These are phyloP conservation scores for Melanotaenia duboulayi DNA, from an alignment of 2,113 vertebrate genomes.

Conservation along the genomic window DNA sequence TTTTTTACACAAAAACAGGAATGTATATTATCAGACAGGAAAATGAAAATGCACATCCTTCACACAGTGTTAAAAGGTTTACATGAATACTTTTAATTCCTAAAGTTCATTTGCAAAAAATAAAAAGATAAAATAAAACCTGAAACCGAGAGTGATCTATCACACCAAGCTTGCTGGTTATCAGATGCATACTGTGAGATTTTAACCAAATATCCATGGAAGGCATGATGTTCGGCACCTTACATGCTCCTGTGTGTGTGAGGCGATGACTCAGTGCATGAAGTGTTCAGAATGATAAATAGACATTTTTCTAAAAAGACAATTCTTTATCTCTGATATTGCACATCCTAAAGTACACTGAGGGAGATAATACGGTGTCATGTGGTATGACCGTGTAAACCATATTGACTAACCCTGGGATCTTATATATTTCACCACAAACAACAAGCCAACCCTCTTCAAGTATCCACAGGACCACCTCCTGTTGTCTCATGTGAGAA, in stretches of 20 bases:
- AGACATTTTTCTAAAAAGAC: conserved; percentile 53
- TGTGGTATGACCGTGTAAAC: conserved; percentile 75
- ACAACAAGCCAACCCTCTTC: conserved; percentile 39
- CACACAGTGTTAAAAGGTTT: conserved; percentile 31
- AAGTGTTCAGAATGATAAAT: conserved; percentile 21
- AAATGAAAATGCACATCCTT: conserved; percentile 18
- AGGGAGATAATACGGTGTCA: conserved; percentile 56
- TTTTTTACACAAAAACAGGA: conserved; percentile 10
- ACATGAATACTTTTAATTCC: conserved; percentile 22
- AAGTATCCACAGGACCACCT: conserved; percentile 43
- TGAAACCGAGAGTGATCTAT: conserved; percentile 25
- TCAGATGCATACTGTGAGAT: conserved; percentile 55
- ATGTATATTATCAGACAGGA: conserved; percentile 25
- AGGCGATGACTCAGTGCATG: conserved; percentile 44
- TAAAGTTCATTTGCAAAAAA: conserved; percentile 23
- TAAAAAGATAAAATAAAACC: conserved; percentile 6
- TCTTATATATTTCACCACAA: conserved; percentile 32
- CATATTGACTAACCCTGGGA: conserved; percentile 65
- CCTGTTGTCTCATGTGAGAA: conserved; percentile 36
- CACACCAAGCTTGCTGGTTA: conserved; percentile 63
- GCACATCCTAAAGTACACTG: conserved; percentile 75
- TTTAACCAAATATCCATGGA: conserved; percentile 37
- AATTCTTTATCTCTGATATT: conserved; percentile 70
- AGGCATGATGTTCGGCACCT: conserved; percentile 74
- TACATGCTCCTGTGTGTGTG: conserved; percentile 29